Evolutionary conservation across 1,140 invertebrate species (phyloP), one percentile per base, ranked within the genome.

Genomic region (Ectropis grisescens): DNA sequence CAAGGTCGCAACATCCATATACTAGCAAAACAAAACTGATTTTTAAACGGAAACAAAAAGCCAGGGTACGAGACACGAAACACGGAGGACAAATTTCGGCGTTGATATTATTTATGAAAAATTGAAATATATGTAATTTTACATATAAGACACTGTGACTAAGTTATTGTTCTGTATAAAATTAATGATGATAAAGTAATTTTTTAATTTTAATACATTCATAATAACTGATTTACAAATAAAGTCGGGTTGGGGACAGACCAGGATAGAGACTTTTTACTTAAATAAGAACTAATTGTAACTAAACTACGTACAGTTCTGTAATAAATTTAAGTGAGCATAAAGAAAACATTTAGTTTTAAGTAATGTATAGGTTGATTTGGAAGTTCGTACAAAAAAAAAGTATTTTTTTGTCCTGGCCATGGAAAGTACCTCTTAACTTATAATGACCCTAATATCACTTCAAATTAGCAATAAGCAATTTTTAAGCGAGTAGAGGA

Each of bases 11-110:
- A 28, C 11, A 33, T 33, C 32, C 5, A 35, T 13, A 30, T 16
- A 42, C 22, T 36, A 19, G 19, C 13, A 19, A 31, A 35, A 16
- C 29, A 42, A 36, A 36, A 42, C 22, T 36, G 29, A 42, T 36
- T 42, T 42, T 36, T 42, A 26, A 42, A 36, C 33, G 29, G 36
- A 42, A 36, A 42, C 33, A 42, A 42, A 29, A 29, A 29, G 11
- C 28, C 28, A 38, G 35, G 35, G 41, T 35, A 44, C 25, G 41
- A 44, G 41, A 44, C 41, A 38, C 41, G 35, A 37, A 43, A 43
- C 13, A 37, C 29, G 41, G 12, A 29, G 41, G 41, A 43, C 41
- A 43, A 43, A 14, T 43, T 37, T 43, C 25, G 5, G 11, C 24
- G 39, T 43, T 24, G 15, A 43, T 37, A 28, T 43, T 37, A n/a